phyloP scores from a whole-genome alignment of 2,797 vertebrate genomes.

The Clarias platycephalus region DNA sequence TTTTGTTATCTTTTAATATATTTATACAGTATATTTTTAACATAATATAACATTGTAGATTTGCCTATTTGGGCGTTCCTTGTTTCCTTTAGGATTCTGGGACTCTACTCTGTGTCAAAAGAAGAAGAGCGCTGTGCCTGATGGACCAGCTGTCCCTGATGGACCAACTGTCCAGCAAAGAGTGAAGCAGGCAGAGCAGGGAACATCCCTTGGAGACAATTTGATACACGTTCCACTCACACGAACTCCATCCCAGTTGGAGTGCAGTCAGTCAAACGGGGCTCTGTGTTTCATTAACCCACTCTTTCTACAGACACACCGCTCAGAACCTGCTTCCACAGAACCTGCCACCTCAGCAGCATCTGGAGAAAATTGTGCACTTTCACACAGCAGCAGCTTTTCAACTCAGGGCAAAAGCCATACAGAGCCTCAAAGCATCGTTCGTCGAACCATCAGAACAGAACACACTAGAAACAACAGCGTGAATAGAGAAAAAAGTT shows the following conservation, averaged over 20 bases:
- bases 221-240: constrained; percentile 80
- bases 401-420: constrained; percentile 7
- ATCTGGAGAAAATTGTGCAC: background rate
- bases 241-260: constrained; percentile 78
- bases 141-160: constrained; percentile 31
- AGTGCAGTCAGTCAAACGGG: constrained; percentile 83
- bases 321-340: constrained; percentile 48
- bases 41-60: background rate
- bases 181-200: constrained; percentile 59
- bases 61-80: constrained; percentile 17
- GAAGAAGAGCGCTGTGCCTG: constrained; percentile 55
- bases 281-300: constrained; percentile 94
- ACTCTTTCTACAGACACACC: constrained; percentile 89
- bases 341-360: constrained; percentile 26
- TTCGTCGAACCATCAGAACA: background rate
- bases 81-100: constrained; percentile 85
- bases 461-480: background rate
- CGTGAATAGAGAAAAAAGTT: constrained; percentile 49
- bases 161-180: constrained; percentile 60
- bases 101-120: constrained; percentile 81
- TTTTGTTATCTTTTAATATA: background rate
- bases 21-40: background rate
- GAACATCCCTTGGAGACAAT: constrained; percentile 71
- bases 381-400: background rate
- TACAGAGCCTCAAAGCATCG: constrained; percentile 11